Evolutionary conservation across 2,888 invertebrate genomes (phyloP).

Genomic region (Pherbina coryleti): DNA sequence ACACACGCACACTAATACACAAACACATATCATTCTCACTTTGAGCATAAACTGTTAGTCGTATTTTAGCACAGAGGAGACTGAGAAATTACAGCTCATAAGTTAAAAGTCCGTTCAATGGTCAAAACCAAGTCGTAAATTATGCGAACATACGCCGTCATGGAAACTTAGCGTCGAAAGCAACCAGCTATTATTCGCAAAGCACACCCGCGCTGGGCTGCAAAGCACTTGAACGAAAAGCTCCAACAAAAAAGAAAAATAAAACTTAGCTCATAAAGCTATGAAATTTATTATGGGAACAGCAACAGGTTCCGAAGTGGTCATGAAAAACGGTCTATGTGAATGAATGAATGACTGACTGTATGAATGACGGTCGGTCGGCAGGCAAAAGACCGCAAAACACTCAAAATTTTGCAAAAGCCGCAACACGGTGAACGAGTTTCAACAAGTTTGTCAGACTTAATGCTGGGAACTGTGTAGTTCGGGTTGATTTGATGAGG

Average conservation of each 20-base stretch:
- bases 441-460: background rate
- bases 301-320: constrained; percentile 47
- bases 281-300: constrained; percentile 51
- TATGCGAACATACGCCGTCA: constrained; percentile 35
- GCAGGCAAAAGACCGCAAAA: constrained; percentile 2
- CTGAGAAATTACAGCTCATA: constrained; percentile 43
- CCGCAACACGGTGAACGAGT: background rate
- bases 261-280: constrained; percentile 43
- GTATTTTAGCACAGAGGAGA: background rate
- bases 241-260: background rate
- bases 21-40: background rate
- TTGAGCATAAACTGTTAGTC: constrained; percentile 3
- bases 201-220: constrained; percentile 21
- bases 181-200: background rate
- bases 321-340: background rate
- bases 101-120: constrained; percentile 43
- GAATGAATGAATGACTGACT: background rate
- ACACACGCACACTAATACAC: background rate
- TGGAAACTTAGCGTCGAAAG: constrained; percentile 7
- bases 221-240: background rate
- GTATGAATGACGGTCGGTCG: background rate
- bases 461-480: background rate
- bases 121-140: constrained; percentile 43
- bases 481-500: background rate
- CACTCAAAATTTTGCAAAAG: background rate